A percentile compares a stretch with the other conserved stretches of the same genome.
Evolutionary conservation across 1,140 invertebrate species (phyloP).

Genomic region (Halesus radiatus): DNA sequence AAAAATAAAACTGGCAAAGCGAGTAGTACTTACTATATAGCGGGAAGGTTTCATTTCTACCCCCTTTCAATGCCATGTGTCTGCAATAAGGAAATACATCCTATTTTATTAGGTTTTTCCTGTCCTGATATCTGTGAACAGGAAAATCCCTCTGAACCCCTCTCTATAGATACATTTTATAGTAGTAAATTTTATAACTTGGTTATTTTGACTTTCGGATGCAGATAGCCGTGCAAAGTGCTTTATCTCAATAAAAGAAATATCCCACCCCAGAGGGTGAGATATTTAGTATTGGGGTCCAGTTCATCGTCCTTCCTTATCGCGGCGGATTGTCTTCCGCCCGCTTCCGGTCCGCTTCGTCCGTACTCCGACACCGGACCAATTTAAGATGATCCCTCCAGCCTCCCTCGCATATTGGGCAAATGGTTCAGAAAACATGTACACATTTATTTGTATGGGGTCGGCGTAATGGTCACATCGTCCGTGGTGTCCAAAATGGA

Average conservation of each 20-base stretch:
- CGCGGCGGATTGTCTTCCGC: neutral
- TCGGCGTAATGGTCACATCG: neutral
- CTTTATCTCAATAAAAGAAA: constrained; percentile 4
- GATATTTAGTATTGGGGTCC: neutral
- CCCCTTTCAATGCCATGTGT: too few species aligned
- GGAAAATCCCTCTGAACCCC: too few species aligned
- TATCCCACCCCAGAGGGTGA: neutral
- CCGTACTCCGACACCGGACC: neutral
- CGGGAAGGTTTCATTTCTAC: too few species aligned
- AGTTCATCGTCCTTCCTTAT: neutral
- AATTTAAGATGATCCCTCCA: neutral
- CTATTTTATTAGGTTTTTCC: too few species aligned
- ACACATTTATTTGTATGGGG: neutral
- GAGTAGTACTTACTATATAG: too few species aligned
- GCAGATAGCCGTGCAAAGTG: neutral
- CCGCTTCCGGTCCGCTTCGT: neutral
- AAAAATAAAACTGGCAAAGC: too few species aligned
- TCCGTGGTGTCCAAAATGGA: neutral
- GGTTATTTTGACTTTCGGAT: neutral
- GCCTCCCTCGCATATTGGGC: neutral
- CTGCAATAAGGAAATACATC: too few species aligned
- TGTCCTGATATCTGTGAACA: too few species aligned
- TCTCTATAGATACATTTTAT: too few species aligned
- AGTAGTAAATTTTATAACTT: too few species aligned
- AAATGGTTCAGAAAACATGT: neutral